Conservation (phyloP, 2,113 vertebrate genomes). For the Equus przewalskii region DNA sequence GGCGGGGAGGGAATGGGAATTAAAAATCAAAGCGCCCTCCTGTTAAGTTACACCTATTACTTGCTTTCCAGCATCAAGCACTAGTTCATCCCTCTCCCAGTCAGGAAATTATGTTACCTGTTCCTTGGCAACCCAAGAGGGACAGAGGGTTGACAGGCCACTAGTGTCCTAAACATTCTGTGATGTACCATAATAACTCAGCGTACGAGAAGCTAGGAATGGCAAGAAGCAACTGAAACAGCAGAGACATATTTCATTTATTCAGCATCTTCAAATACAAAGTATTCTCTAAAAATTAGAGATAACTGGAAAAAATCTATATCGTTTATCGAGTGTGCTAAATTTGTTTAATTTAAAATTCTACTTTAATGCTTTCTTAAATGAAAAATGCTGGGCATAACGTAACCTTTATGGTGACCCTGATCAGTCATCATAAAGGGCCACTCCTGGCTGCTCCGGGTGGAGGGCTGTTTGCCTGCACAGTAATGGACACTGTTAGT, state of each 20-base stretch:
- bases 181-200: not conserved
- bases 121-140: not conserved
- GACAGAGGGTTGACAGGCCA: not conserved
- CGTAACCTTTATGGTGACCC: not conserved
- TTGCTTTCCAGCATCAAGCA: slow-evolving; percentile 35
- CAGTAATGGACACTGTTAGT: not conserved
- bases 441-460: too few relatives aligned
- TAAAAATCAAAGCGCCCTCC: slow-evolving; percentile 29
- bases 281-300: slow-evolving; percentile 6
- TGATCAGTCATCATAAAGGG: not conserved
- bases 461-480: not conserved
- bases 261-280: not conserved
- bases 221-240: not conserved
- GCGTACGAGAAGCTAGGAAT: not conserved
- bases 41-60: not conserved
- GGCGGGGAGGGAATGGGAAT: not conserved
- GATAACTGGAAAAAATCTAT: not conserved
- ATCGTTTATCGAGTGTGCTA: not conserved
- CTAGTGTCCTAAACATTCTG: not conserved
- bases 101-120: not conserved
- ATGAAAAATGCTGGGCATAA: not conserved
- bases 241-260: not conserved
- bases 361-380: not conserved
- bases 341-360: slow-evolving; percentile 24
- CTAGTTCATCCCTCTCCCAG: not conserved